Conservation (phyloP, 2,797 vertebrate species). For the Lithobates pipiens region DNA sequence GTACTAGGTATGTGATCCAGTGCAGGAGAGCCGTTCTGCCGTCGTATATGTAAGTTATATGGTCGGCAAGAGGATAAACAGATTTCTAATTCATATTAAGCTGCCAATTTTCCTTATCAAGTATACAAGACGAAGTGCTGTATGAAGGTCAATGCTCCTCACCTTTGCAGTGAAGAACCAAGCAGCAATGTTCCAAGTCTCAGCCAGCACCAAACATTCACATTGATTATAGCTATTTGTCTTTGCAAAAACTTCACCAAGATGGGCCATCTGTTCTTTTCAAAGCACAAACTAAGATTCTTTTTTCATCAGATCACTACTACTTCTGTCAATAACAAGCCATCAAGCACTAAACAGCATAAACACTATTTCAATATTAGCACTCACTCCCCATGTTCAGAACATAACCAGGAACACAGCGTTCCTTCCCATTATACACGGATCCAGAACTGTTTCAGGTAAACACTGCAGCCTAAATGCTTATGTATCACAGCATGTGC, state of each 20-base stretch:
- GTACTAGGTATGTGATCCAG: too few relatives aligned
- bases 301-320: background rate
- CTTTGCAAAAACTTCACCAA: background rate
- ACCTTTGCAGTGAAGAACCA: background rate
- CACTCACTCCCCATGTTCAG: background rate
- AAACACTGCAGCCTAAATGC: slow-evolving; percentile 4
- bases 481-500: background rate
- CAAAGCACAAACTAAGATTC: background rate
- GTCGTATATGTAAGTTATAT: too few relatives aligned
- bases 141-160: background rate
- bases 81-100: background rate
- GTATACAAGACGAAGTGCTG: background rate
- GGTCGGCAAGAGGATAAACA: too few relatives aligned
- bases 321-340: slow-evolving; percentile 5
- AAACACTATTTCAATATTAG: background rate
- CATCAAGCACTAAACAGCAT: background rate
- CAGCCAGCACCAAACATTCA: background rate
- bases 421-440: background rate
- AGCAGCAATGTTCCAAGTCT: slow-evolving; percentile 11
- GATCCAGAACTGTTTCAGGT: background rate
- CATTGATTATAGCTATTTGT: slow-evolving; percentile 17
- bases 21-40: too few relatives aligned
- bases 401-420: background rate
- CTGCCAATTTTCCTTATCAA: background rate
- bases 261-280: background rate